Evolutionary conservation across 2,888 invertebrate species (phyloP), one percentile per base, ranked within the genome.

Genomic region (Erynnis tages): DNA sequence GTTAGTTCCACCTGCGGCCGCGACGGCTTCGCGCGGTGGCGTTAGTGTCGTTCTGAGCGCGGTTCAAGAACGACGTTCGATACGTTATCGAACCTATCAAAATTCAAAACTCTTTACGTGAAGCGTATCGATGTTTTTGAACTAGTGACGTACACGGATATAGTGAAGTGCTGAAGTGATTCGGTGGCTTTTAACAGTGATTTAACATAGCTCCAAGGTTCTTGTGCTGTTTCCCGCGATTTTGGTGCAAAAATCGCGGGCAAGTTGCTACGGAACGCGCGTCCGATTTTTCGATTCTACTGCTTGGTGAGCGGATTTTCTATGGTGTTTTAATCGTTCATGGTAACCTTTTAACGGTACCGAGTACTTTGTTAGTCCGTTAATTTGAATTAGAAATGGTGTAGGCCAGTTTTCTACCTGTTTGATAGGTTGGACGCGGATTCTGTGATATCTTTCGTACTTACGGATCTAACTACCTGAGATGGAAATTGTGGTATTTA

Each of bases 251-350:
- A 82, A 86, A 86, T 80, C 77, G 65, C 79, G 71, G 68, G 73
- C 72, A 77, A 86, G 76, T 75, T 69, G 70, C 74, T 78, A 77
- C 81, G 80, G 80, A 81, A 80, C 81, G 72, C 66, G 70, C 65
- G 66, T 73, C 73, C 79, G 81, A 82, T 81, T 81, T 71, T 63
- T 70, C 66, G 69, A 68, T 78, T 76, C 65, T 62, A 76, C 76
- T 76, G 67, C 71, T 68, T 75, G 75, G 73, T 76, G 62, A 66
- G 61, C 78, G 35, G 35, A 43, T 50, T 79, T 75, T 75, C 69
- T 77, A 80, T 81, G 78, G 79, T 78, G 69, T 72, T 74, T n/a
- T 63, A 61, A 59, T 67, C 56, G 67, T 73, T 71, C 67, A 75
- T 76, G 73, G 76, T 71, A 37, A 44, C 52, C 52, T 54, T 53